Conservation (phyloP, 2,888 invertebrate genomes). For the Troglohyphantes excavatus region DNA sequence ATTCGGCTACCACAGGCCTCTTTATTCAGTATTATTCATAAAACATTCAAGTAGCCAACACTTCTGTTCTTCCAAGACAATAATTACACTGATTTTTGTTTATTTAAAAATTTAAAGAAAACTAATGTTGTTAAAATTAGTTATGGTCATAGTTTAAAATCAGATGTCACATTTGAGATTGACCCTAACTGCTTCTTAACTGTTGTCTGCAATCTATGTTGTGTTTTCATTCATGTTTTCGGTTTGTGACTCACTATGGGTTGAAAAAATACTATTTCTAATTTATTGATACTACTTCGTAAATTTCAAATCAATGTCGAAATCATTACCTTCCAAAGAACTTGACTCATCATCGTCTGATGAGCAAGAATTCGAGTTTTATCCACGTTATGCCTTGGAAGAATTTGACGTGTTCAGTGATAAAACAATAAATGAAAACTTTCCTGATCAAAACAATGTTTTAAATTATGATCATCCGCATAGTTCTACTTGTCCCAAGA, state of each 20-base stretch:
- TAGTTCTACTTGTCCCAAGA: background rate
- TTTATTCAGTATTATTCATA: too few species aligned
- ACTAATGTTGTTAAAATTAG: too few species aligned
- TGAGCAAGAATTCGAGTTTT: slow-evolving; percentile 12
- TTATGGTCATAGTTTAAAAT: too few species aligned
- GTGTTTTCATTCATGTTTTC: slow-evolving; percentile 13
- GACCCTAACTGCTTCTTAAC: background rate
- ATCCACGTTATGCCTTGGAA: slow-evolving; percentile 12
- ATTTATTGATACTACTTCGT: background rate
- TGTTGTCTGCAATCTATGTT: background rate
- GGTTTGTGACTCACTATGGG: slow-evolving; percentile 11
- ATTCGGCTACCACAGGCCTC: too few species aligned
- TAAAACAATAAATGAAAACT: background rate
- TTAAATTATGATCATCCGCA: background rate
- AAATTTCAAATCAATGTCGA: slow-evolving; percentile 32
- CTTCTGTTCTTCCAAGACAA: too few species aligned
- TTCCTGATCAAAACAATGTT: background rate
- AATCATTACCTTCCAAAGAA: background rate
- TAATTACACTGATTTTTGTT: too few species aligned
- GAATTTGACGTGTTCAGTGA: slow-evolving; percentile 16
- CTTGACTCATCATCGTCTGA: background rate
- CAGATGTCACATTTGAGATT: too few species aligned
- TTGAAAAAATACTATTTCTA: background rate
- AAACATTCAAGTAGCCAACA: too few species aligned
- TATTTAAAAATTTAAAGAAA: too few species aligned